These are phyloP conservation scores for Aquatica leii DNA, from an alignment of 2,888 invertebrate genomes.

Conservation along the genomic window DNA sequence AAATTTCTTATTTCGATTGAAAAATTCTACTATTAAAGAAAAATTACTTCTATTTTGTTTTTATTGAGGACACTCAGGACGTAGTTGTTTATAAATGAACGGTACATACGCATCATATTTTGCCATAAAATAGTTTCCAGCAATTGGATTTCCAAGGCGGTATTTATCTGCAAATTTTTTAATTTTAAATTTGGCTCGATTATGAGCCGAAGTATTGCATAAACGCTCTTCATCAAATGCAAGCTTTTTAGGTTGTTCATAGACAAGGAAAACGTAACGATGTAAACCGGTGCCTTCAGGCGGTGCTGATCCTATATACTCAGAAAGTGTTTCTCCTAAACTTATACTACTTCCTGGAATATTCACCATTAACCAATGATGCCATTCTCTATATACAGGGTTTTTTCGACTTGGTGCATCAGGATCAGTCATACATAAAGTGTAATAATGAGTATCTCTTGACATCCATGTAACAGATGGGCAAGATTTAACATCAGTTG, in stretches of 20 bases:
- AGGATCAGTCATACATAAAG: slow-evolving; percentile 70
- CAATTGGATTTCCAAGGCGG: slow-evolving; percentile 44
- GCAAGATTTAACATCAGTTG: slow-evolving; percentile 48
- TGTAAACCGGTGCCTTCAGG: slow-evolving; percentile 76
- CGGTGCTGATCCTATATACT: slow-evolving; percentile 73
- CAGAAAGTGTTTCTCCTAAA: slow-evolving; percentile 73
- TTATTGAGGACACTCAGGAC: too few relatives aligned
- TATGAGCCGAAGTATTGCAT: slow-evolving; percentile 45
- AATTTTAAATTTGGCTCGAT: slow-evolving; percentile 44
- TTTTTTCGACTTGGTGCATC: slow-evolving; percentile 78
- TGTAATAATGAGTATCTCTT: slow-evolving; percentile 48
- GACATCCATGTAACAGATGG: slow-evolving; percentile 51
- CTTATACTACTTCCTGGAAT: slow-evolving; percentile 69
- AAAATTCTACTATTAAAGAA: too few relatives aligned
- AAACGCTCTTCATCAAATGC: slow-evolving; percentile 49
- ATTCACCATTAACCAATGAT: slow-evolving; percentile 81
- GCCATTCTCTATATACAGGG: slow-evolving; percentile 77
- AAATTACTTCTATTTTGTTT: too few relatives aligned
- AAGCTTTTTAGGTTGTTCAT: slow-evolving; percentile 52
- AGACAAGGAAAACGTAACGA: slow-evolving; percentile 74
- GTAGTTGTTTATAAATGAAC: slow-evolving; percentile 29
- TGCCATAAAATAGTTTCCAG: slow-evolving; percentile 48
- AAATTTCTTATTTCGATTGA: too few relatives aligned
- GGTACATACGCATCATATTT: slow-evolving; percentile 43
- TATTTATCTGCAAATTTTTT: slow-evolving; percentile 44